Conservation (phyloP, 1,140 invertebrate genomes). For the Monomorium pharaonis region DNA sequence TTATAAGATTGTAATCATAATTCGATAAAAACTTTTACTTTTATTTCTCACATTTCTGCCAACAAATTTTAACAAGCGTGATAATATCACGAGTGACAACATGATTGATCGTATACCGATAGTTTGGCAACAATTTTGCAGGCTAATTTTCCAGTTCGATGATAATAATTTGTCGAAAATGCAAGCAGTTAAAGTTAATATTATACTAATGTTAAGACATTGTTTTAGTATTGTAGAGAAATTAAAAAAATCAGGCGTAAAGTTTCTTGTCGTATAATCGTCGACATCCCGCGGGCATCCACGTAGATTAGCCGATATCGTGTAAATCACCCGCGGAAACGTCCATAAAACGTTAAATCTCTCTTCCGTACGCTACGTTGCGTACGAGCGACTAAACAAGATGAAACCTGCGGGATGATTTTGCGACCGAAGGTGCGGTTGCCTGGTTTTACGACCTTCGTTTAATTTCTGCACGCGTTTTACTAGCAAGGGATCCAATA, state of each 20-base stretch:
- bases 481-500: conserved; percentile 53
- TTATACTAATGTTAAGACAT: background rate
- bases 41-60: background rate
- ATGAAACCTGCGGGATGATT: conserved; percentile 10
- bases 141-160: background rate
- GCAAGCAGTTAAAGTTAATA: background rate
- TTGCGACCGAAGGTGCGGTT: background rate
- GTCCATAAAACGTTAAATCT: conserved; percentile 52
- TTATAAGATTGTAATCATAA: background rate
- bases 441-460: conserved; percentile 60
- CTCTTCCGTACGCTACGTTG: conserved; percentile 27
- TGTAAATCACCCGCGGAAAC: conserved; percentile 49
- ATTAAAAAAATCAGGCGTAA: background rate
- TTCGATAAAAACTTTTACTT: background rate
- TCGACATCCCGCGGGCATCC: background rate
- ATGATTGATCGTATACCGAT: background rate
- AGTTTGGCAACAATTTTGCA: background rate
- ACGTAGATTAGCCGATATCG: conserved; percentile 17
- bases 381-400: conserved; percentile 6
- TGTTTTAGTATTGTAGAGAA: background rate
- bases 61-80: background rate
- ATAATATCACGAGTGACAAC: background rate
- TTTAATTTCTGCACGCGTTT: conserved; percentile 57
- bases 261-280: background rate
- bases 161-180: conserved; percentile 18